phyloP scores from a whole-genome alignment of 2,888 invertebrate species.

The Coenonympha glycerion region DNA sequence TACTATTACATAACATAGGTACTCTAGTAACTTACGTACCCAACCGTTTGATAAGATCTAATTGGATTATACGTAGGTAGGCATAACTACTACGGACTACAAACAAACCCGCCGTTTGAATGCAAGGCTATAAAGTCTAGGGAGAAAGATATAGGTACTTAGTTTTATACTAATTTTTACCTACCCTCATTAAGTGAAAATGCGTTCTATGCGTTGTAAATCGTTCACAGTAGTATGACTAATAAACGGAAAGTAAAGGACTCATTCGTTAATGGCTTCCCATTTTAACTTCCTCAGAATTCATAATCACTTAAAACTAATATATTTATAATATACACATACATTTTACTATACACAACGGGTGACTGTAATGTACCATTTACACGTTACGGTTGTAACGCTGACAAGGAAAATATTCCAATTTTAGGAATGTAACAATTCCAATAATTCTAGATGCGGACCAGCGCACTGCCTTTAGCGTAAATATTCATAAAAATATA shows the following conservation, averaged over 20 bases:
- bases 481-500: no score
- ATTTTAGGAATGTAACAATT: no score
- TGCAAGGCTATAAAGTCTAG: no score
- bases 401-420: background rate
- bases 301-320: slow-evolving; percentile 11
- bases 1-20: no score
- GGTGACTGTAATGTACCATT: background rate
- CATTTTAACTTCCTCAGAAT: slow-evolving; percentile 7
- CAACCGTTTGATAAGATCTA: no score
- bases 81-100: no score
- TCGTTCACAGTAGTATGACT: slow-evolving; percentile 14
- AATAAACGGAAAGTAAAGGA: slow-evolving; percentile 17
- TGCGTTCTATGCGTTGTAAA: slow-evolving; percentile 42
- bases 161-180: no score
- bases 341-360: background rate
- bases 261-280: slow-evolving; percentile 20
- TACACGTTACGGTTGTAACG: background rate
- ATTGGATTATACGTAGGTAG: no score
- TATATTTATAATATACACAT: slow-evolving; percentile 6
- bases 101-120: no score
- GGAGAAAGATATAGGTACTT: no score
- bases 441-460: no score
- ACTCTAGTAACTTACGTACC: no score
- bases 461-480: background rate
- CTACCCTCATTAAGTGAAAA: slow-evolving; percentile 3